Evolutionary conservation across 2,797 vertebrate genomes (phyloP), one percentile per base, ranked within the genome.

Genomic region (Pterois miles): DNA sequence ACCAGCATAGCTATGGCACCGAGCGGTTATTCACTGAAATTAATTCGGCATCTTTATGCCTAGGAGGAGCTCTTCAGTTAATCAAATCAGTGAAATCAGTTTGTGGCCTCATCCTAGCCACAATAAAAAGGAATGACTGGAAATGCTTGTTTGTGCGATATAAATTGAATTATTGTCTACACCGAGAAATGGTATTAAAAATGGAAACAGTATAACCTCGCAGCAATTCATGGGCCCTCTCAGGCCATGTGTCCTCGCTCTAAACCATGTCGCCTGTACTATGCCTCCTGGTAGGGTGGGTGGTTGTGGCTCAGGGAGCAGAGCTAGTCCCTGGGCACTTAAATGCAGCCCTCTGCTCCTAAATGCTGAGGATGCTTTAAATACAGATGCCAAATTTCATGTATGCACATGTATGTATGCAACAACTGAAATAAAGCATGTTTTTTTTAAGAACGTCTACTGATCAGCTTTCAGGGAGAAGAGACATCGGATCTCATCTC

Each of bases 21-120:
- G 57, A 69, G 80, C 87, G 50, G 52, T 87, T 87, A 87, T 85
- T 89, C 86, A 81, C 59, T 76, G 53, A 89, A 91, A 93, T 89
- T 82, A 93, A 92, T 93, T 88, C 63, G 16, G 56, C 79, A 64
- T 89, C 75, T 86, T 84, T 88, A 89, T 91, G 89, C 86, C 90
- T 76, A 64, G 67, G 74, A 89, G 88, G 81, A 85, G 82, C 83
- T 90, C 88, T 82, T 84, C 88, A 72, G 78, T 94, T 93, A 95
- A 95, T 94, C 89, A 93, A 90, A 95, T 93, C 89, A 91, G 70
- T 83, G 25, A 85, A 92, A 92, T 90, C 76, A 81, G 83, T 90
- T 89, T 87, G 86, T 83, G 76, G 86, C 66, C 69, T 89, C 69
- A 71, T 73, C 48, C 48, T 77, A 59, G 66, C 74, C 73, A 78